phyloP scores from a whole-genome alignment of 2,888 invertebrate species.

The Ferrisia virgata region DNA sequence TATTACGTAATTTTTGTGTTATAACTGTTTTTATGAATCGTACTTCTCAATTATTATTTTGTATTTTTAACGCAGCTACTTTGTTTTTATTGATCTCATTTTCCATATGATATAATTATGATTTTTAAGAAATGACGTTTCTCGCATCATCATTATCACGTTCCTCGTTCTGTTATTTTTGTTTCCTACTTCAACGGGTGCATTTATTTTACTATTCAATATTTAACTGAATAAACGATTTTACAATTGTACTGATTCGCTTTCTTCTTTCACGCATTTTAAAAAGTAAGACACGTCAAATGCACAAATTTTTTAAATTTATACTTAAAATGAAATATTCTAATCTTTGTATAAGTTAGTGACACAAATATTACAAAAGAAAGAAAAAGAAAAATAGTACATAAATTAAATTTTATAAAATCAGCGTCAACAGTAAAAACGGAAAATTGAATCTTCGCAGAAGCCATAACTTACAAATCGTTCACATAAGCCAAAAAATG shows the following conservation, averaged over 20 bases:
- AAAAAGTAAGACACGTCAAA: neutral
- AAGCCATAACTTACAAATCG: neutral
- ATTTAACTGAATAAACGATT: neutral
- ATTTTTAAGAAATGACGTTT: neutral
- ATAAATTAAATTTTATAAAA: neutral
- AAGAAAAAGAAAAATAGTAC: neutral
- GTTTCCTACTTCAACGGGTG: neutral
- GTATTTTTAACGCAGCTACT: neutral
- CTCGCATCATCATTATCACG: neutral
- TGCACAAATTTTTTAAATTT: neutral
- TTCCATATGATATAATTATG: neutral
- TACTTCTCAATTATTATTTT: neutral
- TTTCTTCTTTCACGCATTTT: neutral
- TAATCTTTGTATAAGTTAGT: neutral
- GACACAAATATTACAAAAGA: neutral
- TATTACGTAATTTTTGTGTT: slow-evolving; percentile 2
- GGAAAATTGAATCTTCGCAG: neutral
- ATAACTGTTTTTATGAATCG: slow-evolving; percentile 5
- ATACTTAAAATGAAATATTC: neutral
- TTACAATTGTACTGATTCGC: neutral
- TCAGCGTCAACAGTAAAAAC: neutral
- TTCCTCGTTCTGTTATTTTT: slow-evolving; percentile 7
- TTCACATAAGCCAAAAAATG: neutral
- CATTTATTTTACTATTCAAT: slow-evolving; percentile 2
- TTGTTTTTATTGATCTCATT: neutral